Base-by-base conservation (phyloP, 64 coral and sea anemone genomes). In the Stichodactyla helianthus region DNA sequence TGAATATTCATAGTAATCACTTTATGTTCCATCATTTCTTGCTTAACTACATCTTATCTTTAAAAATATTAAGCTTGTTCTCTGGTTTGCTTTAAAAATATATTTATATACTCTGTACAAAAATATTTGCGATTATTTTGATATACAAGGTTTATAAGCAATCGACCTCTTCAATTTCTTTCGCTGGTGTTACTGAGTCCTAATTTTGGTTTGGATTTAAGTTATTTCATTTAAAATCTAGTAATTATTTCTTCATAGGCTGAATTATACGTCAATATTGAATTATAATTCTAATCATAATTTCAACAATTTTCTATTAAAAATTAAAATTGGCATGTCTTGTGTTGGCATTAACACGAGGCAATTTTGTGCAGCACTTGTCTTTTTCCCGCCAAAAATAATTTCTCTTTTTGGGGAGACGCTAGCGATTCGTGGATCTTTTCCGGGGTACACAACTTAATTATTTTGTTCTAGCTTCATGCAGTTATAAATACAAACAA, bases 61-160 rank as follows among this genome's bases (percentile, higher is more conserved):
- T 15, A 63, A 56, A 60, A 26, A 74, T 74, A 31, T 74, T 13
- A 74, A 74, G 68, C 31, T 31, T 74, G 68, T 74, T 74, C 68
- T 74, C 68, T 74, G 68, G 68, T 74, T 74, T 74, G 1, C 25
- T 14, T 74, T 11, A 74, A 74, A 74, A 74, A 74, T 74, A 31
- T 31, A 74, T 74, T 27, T 74, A 74, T 71, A 74, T 74, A 35
- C 68, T 74, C 26, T 74, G 26, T 74, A 74, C 68, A 74, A 74
- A 74, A 28, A 74, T 74, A 74, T 74, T 74, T 35, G 68, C 68
- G 68, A 74, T 74, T 85, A 14, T 58, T 85, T n/a, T 50, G 54
- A 74, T 71, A 44, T 44, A 44, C 35, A 44, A 44, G 35, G 35
- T 71, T 65, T 71, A 25, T 20, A 26, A 26, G 22, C 22, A 9